These are phyloP conservation scores for Amblyteles armatorius DNA, from an alignment of 2,888 invertebrate species.

Conservation along the genomic window DNA sequence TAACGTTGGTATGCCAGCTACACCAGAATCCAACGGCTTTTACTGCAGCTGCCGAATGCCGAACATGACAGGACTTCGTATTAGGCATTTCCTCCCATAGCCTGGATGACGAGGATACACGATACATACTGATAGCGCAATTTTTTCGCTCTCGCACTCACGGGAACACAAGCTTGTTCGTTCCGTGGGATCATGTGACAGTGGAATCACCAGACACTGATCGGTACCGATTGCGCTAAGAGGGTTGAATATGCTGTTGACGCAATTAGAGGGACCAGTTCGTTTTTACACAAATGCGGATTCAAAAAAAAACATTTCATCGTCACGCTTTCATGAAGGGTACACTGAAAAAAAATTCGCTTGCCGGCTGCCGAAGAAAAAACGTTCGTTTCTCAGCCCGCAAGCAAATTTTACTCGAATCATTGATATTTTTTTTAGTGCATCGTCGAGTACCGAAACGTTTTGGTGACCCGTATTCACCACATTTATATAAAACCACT, in stretches of 20 bases:
- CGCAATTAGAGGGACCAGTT: background rate
- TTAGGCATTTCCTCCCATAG: slow-evolving; percentile 52
- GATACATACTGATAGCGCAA: slow-evolving; percentile 72
- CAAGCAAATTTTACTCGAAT: too few relatives aligned
- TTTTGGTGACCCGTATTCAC: too few relatives aligned
- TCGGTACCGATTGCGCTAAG: background rate
- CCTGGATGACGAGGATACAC: slow-evolving; percentile 65
- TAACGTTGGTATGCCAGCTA: slow-evolving; percentile 74
- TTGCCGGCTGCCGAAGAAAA: too few relatives aligned
- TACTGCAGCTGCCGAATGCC: slow-evolving; percentile 58
- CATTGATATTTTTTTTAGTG: too few relatives aligned
- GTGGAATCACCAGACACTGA: background rate
- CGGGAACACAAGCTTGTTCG: background rate
- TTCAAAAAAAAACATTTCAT: too few relatives aligned
- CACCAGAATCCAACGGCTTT: slow-evolving; percentile 41
- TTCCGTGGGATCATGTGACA: background rate
- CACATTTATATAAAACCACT: too few relatives aligned
- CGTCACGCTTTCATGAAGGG: too few relatives aligned
- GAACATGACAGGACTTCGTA: slow-evolving; percentile 76
- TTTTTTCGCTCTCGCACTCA: slow-evolving; percentile 49
- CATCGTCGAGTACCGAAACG: too few relatives aligned
- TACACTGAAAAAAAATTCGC: too few relatives aligned
- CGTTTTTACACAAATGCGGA: too few relatives aligned
- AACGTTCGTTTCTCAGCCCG: too few relatives aligned
- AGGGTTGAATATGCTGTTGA: background rate